These are phyloP conservation scores for Saguinus imperator DNA, from an alignment of 2,113 vertebrate genomes.

Conservation along the genomic window DNA sequence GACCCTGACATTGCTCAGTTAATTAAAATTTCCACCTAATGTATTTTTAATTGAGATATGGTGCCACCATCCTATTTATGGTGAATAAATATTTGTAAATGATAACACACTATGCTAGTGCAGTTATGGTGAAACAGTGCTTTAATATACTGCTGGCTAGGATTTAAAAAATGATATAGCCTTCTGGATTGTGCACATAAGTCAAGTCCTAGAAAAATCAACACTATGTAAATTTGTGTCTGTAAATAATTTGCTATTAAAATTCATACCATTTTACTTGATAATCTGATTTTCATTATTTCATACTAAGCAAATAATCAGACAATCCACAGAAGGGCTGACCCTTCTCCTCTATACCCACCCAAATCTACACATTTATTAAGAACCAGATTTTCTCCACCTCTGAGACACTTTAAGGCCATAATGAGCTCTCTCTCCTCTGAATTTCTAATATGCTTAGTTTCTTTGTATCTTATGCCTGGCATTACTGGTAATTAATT, in stretches of 20 bases:
- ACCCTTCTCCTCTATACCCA: background rate
- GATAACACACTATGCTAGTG: background rate
- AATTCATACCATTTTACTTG: conserved; percentile 8
- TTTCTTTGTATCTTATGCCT: background rate
- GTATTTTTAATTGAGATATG: background rate
- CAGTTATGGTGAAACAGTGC: background rate
- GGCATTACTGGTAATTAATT: background rate
- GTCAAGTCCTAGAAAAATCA: conserved; percentile 35
- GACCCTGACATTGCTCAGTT: background rate
- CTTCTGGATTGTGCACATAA: background rate
- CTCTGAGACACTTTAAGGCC: background rate
- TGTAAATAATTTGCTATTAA: conserved; percentile 32
- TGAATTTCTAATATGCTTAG: background rate
- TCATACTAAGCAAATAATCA: conserved; percentile 26
- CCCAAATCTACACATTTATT: background rate
- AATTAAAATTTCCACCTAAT: background rate
- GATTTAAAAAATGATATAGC: background rate
- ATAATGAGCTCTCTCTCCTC: background rate
- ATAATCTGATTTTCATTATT: background rate
- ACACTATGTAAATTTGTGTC: background rate
- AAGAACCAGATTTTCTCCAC: background rate
- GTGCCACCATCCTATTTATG: background rate
- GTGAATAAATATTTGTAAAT: background rate
- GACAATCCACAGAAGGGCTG: background rate
- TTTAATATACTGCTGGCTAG: background rate